Evolutionary conservation across 2,797 vertebrate genomes (phyloP), one percentile per base, ranked within the genome.

Genomic region (Karalla daura): DNA sequence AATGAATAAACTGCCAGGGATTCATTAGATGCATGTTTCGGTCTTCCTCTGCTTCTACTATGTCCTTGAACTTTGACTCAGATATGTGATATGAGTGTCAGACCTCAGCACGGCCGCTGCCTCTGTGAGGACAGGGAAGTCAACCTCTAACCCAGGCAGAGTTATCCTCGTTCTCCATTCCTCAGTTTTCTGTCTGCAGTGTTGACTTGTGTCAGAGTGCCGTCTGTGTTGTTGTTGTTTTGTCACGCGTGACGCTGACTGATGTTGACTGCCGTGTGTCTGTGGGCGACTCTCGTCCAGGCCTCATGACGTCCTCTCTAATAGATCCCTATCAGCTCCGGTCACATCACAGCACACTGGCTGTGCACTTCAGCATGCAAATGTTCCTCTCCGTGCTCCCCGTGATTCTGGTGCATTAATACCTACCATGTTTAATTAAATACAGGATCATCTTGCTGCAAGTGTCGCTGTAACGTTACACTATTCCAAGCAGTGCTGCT

Each of bases 181-280:
- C 14, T 52, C n/a, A 13, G 6, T 41, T 47, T 54, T 39, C 46
- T 54, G 10, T 27, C 36, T 44, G 5, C 30, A 63, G 32, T 44
- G 28, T 55, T 15, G 60, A 58, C 49, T 63, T 23, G 47, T 62
- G 46, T 54, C 74, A 59, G 63, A 60, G 47, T 61, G 43, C 23
- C 3, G 14, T 39, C 50, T 35, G 1, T 3, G 11, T 40, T 63
- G 64, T 67, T 43, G n/a, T n/a, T 75, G 36, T 50, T 59, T 47
- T 49, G 43, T 74, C 66, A 49, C 9, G 27, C 35, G 21, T 81
- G 80, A 81, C 3, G 28, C 20, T 82, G 59, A 82, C 46, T 33
- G 11, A 18, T 17, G n/a, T 2, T 40, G 85, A 77, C 77, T 77
- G 66, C 71, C 41, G 47, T 51, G 58, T 61, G 65, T 71, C 74